Percentiles rank a stretch among this genome's conserved stretches.
These are phyloP conservation scores for Pachycephala philippinensis DNA, from an alignment of 2,113 vertebrate species.

Conservation along the genomic window DNA sequence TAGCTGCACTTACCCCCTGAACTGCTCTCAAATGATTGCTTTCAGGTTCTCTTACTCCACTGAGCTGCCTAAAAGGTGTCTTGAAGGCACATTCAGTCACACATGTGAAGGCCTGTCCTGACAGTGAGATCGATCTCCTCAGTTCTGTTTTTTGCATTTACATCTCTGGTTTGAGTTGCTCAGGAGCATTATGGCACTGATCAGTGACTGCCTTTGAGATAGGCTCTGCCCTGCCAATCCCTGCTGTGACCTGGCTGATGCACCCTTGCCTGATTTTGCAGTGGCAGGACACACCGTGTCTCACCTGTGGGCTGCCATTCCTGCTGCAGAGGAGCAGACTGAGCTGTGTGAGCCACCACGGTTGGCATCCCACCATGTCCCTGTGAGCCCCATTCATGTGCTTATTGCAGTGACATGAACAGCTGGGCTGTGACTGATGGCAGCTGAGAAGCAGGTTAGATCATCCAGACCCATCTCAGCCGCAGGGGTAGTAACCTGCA, in stretches of 20 bases:
- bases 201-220: fast-evolving
- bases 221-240: not conserved
- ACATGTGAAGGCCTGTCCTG: not conserved
- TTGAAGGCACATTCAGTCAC: not conserved
- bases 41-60: not conserved
- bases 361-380: fast-evolving
- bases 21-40: not conserved
- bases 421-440: fast-evolving
- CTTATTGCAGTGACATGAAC: fast-evolving
- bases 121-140: fast-evolving
- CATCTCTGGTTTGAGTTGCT: not conserved
- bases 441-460: not conserved
- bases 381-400: fast-evolving
- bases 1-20: not conserved
- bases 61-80: not conserved
- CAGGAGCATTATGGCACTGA: fast-evolving
- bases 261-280: not conserved
- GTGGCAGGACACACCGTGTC: fast-evolving
- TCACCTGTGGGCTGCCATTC: not conserved
- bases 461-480: not conserved
- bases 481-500: too few species aligned
- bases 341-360: fast-evolving
- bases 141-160: not conserved
- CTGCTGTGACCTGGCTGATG: fast-evolving
- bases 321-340: fast-evolving